Percentiles rank a stretch among this genome's conserved stretches.
Evolutionary conservation across 2,113 vertebrate species (phyloP).

Genomic region (Lamprologus sp.): DNA sequence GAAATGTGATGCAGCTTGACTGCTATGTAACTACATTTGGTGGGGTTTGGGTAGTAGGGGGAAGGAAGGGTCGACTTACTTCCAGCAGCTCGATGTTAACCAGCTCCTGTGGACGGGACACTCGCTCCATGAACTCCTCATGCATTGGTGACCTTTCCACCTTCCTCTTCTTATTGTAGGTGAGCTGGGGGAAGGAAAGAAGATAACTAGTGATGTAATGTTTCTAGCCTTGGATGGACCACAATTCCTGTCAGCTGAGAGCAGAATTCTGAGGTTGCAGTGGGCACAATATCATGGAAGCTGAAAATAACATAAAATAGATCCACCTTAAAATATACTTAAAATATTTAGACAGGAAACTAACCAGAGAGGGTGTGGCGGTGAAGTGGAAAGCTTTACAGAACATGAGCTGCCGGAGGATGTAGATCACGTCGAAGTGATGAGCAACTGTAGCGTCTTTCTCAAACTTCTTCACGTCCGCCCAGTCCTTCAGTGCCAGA

Average conservation of each 20-base stretch:
- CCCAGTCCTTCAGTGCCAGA: slow-evolving; percentile 85
- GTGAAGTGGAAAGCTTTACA: slow-evolving; percentile 84
- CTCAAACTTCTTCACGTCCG: slow-evolving; percentile 77
- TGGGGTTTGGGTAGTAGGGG: background rate
- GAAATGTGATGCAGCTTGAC: background rate
- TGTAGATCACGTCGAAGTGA: slow-evolving; percentile 80
- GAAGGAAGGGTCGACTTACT: slow-evolving; percentile 20
- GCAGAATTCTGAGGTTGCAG: background rate
- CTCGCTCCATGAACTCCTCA: slow-evolving; percentile 50
- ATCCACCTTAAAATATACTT: background rate
- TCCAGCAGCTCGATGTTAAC: slow-evolving; percentile 56
- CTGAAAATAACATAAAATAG: background rate
- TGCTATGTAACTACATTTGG: background rate
- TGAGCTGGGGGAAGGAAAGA: slow-evolving; percentile 33
- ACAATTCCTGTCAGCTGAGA: background rate
- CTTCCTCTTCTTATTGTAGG: slow-evolving; percentile 38
- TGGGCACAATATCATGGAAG: background rate
- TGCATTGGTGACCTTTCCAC: background rate
- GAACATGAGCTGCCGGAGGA: slow-evolving; percentile 74
- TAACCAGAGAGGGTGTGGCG: slow-evolving; percentile 83
- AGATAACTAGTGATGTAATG: background rate
- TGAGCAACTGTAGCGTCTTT: slow-evolving; percentile 78
- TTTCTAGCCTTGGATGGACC: background rate
- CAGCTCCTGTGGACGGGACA: slow-evolving; percentile 62
- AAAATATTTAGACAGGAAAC: background rate